Percentiles rank a stretch among this genome's conserved stretches.
These are phyloP conservation scores for Coregonus sp. DNA, from an alignment of 2,797 vertebrate species.

Conservation along the genomic window DNA sequence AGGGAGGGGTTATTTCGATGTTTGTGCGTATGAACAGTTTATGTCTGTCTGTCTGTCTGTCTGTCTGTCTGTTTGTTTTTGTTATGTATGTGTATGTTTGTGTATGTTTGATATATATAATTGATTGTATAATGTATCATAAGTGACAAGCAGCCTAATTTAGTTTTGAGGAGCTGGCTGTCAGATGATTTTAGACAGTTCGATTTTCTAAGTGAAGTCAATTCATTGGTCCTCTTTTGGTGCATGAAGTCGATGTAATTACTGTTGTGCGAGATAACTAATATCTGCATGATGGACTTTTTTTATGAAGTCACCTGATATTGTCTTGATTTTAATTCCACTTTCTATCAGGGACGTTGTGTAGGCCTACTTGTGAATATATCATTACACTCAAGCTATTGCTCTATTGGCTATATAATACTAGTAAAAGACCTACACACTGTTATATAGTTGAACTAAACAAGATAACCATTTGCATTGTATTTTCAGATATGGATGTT, in stretches of 20 bases:
- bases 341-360: not conserved
- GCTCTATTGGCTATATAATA: too few relatives aligned
- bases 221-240: not conserved
- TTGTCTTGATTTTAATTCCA: not conserved
- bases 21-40: not conserved
- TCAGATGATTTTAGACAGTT: constrained; percentile 8
- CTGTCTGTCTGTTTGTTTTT: not conserved
- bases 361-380: not conserved
- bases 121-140: not conserved
- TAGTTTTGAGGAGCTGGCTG: constrained; percentile 8
- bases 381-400: not conserved
- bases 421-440: too few relatives aligned
- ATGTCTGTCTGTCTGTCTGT: not conserved
- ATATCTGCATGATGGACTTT: not conserved
- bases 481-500: not conserved
- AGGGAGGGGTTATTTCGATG: not conserved
- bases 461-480: not conserved
- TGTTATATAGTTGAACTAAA: not conserved
- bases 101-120: not conserved
- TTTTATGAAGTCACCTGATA: too few relatives aligned
- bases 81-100: not conserved
- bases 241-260: not conserved
- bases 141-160: not conserved
- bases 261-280: not conserved
- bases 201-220: not conserved